Base-by-base conservation (phyloP, 2,888 invertebrate genomes). In the Heliconius aoede region DNA sequence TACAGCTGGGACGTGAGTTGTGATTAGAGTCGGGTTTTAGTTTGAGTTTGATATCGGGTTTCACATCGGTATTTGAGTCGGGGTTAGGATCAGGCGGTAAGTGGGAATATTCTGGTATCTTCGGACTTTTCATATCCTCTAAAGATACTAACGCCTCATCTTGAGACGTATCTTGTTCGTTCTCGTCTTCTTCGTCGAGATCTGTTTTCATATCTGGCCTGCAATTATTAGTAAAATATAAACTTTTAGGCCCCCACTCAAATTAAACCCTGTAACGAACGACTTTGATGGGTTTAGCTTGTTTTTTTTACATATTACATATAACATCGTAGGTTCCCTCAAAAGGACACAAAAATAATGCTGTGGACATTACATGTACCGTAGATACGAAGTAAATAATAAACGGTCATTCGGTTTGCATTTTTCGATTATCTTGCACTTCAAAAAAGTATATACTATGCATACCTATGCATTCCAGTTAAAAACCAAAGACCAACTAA, bases 51-150 rank as follows among this genome's bases (percentile, higher is more conserved):
- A n/a, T 13, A 13, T 68, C 68, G 28, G 68, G 21, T n/a, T 40
- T 46, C n/a, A 24, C 13, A 55, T 69, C 69, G 24, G 30, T 9
- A 15, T 55, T 51, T 8, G n/a, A 24, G 8, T 69, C 69, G 8
- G 69, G 69, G 51, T 69, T 69, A n/a, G 93, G 93, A 81, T 93
- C 93, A 0, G 94, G 93, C 9, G 94, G 93, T 30, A 93, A 82
- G 76, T 93, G 94, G 0, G 93, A 85, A 84, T 92, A 93, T 72
- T 93, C 94, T 1, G 91, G 89, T 24, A 91, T 85, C 78, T 88
- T 89, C 2, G 93, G 93, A 79, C 93, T 93, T 80, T 87, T 88
- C 58, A 90, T 78, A 65, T 90, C 89, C 55, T 90, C 89, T 0
- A 82, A 80, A 0, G 85, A 80, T 40, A 80, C 83, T 2, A 80